These are phyloP conservation scores for Sus cebifrons DNA, from an alignment of 2,797 vertebrate genomes.

Conservation along the genomic window DNA sequence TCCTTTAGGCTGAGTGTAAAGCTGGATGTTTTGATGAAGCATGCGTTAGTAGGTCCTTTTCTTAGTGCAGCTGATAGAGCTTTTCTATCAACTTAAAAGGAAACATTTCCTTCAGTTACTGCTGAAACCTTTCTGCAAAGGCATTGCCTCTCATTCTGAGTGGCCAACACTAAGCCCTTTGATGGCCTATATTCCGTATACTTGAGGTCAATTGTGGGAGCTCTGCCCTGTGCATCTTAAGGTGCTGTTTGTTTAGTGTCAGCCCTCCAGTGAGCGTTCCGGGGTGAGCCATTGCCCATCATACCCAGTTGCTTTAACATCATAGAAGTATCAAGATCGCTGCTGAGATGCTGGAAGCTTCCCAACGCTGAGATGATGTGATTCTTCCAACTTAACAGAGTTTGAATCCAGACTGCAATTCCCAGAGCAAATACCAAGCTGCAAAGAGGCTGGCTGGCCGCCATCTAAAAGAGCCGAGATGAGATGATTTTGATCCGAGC, in stretches of 20 bases:
- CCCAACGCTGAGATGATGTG: neutral
- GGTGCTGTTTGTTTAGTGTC: neutral
- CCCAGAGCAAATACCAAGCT: neutral
- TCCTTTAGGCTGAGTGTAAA: slow-evolving; percentile 14
- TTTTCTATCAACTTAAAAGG: slow-evolving; percentile 12
- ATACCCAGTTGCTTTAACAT: neutral
- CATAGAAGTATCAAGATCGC: neutral
- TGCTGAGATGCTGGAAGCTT: neutral
- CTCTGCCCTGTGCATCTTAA: neutral
- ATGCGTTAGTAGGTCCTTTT: slow-evolving; percentile 7
- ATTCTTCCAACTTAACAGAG: neutral
- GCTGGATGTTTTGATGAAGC: neutral
- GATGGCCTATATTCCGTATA: neutral
- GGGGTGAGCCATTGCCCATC: neutral
- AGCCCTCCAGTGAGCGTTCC: neutral
- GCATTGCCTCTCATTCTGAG: neutral
- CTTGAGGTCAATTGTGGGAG: neutral
- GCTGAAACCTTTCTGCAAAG: neutral
- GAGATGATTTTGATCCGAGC: neutral
- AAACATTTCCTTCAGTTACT: neutral
- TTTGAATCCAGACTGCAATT: neutral
- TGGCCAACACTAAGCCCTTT: too few species aligned
- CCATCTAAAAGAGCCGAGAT: neutral
- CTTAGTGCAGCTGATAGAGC: neutral
- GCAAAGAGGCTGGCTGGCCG: neutral